Evolutionary conservation across 2,888 invertebrate species (phyloP), one percentile per base, ranked within the genome.

Genomic region (Cataglyphis cursor): DNA sequence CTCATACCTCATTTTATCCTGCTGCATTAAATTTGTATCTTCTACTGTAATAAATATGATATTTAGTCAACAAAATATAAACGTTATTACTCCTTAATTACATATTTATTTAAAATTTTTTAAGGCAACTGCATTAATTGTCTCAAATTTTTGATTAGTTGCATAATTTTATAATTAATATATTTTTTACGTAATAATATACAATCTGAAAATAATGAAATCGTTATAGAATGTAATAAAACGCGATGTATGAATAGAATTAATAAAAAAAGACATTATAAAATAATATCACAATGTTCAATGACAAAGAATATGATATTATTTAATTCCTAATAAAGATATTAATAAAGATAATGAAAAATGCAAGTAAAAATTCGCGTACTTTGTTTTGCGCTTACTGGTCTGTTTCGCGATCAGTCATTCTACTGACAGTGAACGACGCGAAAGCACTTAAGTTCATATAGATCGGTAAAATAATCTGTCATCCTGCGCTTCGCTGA

Each of bases 361-460:
- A 74, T 44, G 44, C 15, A 35, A 70, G 72, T 57, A 74, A 44
- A 72, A 78, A 73, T 73, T 59, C 78, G 21, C 44, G 72, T 73
- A 78, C 57, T 44, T 78, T 31, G 31, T 38, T 78, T 73, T 59
- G 59, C 21, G 41, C 44, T 57, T 57, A 21, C 41, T 21, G 51
- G 44, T 10, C 24, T 54, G 24, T 74, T 84, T 82, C 61, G 54
- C 73, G 78, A 86, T 82, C 82, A 80, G 68, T 85, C 82, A 85
- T 80, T 82, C 72, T 51, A 57, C 51, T 66, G 85, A 84, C 85
- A 74, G 78, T 73, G 73, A 85, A 82, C 78, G 82, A 84, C 84
- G 78, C 54, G 62, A 82, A 85, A 81, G 81, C 84, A 85, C 84
- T 85, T 82, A 82, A 75, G 65, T 75, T 59, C 35, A 59, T 64